Evolutionary conservation across 2,888 invertebrate species (phyloP).

Genomic region (Sinohyriopsis cumingii): DNA sequence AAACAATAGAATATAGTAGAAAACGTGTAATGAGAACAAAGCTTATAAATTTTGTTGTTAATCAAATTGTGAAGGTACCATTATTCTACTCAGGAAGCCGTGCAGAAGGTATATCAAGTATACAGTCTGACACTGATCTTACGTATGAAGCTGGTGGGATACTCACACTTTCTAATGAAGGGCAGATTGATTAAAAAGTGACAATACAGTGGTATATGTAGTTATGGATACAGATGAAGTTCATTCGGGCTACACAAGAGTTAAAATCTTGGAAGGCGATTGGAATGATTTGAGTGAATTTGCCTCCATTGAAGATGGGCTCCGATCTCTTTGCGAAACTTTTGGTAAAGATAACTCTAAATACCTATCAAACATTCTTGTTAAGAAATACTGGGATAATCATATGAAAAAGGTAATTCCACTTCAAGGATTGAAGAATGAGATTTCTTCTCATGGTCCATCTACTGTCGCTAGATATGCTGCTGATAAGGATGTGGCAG

Average conservation of each 20-base stretch:
- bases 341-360: not conserved
- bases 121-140: constrained; percentile 6
- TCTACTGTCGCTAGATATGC: not conserved
- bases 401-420: not conserved
- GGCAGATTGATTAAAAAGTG: not conserved
- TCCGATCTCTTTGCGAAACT: constrained; percentile 1
- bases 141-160: constrained; percentile 3
- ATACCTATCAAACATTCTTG: not conserved
- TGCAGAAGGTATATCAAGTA: not conserved
- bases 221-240: constrained; percentile 1
- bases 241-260: constrained; percentile 8
- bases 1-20: not conserved
- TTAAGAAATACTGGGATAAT: not conserved
- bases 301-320: not conserved
- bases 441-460: constrained; percentile 1
- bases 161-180: not conserved
- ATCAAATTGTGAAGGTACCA: not conserved
- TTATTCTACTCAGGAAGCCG: constrained; percentile 3
- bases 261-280: not conserved
- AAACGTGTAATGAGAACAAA: not conserved
- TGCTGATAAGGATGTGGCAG: no score
- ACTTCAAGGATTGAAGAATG: not conserved
- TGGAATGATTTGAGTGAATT: not conserved
- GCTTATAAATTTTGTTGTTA: not conserved
- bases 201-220: not conserved